Base-by-base conservation (phyloP, 2,113 vertebrate species). In the Tautogolabrus adspersus region DNA sequence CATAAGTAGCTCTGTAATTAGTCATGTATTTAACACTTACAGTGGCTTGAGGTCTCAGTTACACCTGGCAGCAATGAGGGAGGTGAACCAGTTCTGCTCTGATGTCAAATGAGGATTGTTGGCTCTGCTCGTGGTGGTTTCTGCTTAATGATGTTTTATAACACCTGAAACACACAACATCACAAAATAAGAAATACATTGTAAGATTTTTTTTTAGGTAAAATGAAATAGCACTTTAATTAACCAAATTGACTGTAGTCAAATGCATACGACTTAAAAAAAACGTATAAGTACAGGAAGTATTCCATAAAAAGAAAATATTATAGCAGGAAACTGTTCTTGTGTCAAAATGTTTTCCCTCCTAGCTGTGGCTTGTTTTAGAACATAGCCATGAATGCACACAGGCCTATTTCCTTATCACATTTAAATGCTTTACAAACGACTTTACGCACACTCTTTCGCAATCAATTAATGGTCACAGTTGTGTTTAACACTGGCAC, bases 1-100 rank as follows among this genome's bases (percentile, higher is more conserved):
- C 96, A 97, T 96, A 96, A 96, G 97, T 96, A 96, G 87, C 34
- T 55, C 61, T 79, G 81, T 98, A 98, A 99, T 99, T 98, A 98
- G 95, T 94, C 96, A 96, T 97, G 96, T 97, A 96, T 97, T 99
- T 98, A 97, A 97, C 96, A 96, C 89, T 75, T 70, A 49, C 66
- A 62, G 94, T 93, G 94, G 83, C 80, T 66, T 46, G 83, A 78
- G 85, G 95, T 92, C 87, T 91, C 95, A 93, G 94, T 95, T 95
- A 95, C 94, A 92, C 85, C 87, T 89, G 91, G 80, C 84, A 85
- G 79, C 73, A 23, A 30, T 56, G 44, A 49, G 79, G 79, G 71
- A 19, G 44, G 55, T 70, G 62, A 72, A 82, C 65, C 86, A 66
- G 44, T 49, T 73, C 10, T 78, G 55, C 47, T 59, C 16, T 69